These are phyloP conservation scores for Syrrhaptes paradoxus DNA, from an alignment of 2,113 vertebrate genomes.

Conservation along the genomic window DNA sequence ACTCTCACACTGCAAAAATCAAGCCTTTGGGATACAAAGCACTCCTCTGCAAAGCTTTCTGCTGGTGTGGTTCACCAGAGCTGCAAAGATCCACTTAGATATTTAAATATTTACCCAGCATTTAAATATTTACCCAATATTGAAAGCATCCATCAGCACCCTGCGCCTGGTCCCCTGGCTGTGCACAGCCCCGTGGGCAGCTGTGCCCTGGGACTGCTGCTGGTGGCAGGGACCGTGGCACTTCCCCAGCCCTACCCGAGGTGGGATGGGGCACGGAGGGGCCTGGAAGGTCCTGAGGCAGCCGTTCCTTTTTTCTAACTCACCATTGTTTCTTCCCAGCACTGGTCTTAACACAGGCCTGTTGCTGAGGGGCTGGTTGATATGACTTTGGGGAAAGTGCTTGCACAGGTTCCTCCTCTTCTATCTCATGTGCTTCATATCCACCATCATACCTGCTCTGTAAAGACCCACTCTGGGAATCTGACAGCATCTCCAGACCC, in stretches of 20 bases:
- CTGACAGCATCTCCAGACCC: neutral
- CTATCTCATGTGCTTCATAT: neutral
- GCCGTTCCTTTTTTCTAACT: neutral
- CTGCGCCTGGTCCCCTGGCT: neutral
- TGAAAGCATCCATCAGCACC: neutral
- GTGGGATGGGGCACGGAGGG: no score
- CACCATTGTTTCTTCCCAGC: neutral
- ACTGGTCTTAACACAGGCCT: neutral
- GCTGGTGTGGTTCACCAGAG: fast-evolving
- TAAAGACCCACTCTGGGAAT: neutral
- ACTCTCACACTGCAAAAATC: neutral
- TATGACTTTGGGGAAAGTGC: neutral
- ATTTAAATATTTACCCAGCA: neutral
- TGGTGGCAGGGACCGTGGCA: no score
- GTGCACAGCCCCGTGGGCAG: neutral
- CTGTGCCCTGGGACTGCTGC: neutral
- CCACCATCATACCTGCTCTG: no score
- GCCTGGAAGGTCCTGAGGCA: no score
- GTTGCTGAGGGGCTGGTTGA: neutral
- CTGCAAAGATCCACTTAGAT: neutral
- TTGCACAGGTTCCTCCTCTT: neutral
- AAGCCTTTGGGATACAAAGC: neutral
- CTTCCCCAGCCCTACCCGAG: no score
- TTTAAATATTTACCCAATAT: neutral
- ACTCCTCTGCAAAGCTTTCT: neutral